Evolutionary conservation across 1,140 invertebrate species (phyloP), one percentile per base, ranked within the genome.

Genomic region (Potamilus streckersoni): DNA sequence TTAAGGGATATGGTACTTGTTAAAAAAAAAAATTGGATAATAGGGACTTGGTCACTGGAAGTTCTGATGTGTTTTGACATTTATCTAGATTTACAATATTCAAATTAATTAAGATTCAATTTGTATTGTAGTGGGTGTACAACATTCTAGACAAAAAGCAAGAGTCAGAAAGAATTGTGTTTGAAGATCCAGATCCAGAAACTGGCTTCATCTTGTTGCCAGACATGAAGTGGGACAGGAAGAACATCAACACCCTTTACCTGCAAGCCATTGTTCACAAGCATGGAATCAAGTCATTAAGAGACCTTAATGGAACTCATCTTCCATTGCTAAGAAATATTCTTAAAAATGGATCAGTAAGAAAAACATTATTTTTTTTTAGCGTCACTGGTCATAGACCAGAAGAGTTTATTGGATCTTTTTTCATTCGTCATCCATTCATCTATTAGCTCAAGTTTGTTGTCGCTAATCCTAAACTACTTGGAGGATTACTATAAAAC

Each of bases 161-260:
- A 73, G 97, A 99, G 92, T 90, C 91, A 8, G 97, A 98, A 49
- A 92, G 94, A 80, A 94, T 99, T 66, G 91, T 98, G 11, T 94
- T 92, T 86, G 95, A 98, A 88, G 79, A 83, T 90, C 81, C 90
- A 15, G 94, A 97, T 90, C 83, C 86, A 23, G 84, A 93, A 64
- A 93, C 87, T 69, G 97, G 97, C 0, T 99, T 99, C 90, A 91
- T 98, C 31, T 87, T 99, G 5, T 75, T 97, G 3, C 96, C 96
- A 1, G 97, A 99, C 90, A 91, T 98, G 66, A 99, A 99, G 90
- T 99, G 97, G 97, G 94, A 97, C 90, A 94, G 95, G 31, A 90
- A 93, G 65, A 92, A 93, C 64, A 86, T 93, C 8, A 93, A 95
- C 74, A 94, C 93, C 49, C 89, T 99, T 0, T 96, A 98, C 86